phyloP scores from a whole-genome alignment of 2,888 invertebrate species.

The Euclidia mi region DNA sequence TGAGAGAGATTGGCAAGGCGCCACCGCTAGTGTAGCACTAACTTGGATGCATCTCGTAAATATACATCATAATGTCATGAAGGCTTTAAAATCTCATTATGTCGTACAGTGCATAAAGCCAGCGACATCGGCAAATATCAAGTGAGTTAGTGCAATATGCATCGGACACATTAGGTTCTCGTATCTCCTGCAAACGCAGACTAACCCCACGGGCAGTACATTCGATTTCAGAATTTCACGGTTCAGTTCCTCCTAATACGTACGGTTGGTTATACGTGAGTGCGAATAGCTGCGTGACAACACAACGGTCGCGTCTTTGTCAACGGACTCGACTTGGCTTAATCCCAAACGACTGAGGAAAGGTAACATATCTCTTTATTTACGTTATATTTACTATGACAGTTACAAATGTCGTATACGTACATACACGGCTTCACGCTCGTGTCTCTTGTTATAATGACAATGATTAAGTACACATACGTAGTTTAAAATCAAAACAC shows the following conservation, averaged over 20 bases:
- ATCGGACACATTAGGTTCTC: slow-evolving; percentile 13
- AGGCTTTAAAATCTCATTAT: slow-evolving; percentile 13
- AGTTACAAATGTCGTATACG: slow-evolving; percentile 71
- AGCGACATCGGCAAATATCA: neutral
- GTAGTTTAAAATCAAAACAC: too few relatives aligned
- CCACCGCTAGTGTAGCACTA: slow-evolving; percentile 32
- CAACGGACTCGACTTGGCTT: slow-evolving; percentile 79
- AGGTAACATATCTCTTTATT: slow-evolving; percentile 82
- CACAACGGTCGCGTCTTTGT: slow-evolving; percentile 73
- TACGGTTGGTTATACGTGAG: slow-evolving; percentile 64
- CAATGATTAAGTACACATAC: slow-evolving; percentile 11
- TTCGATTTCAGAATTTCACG: slow-evolving; percentile 68
- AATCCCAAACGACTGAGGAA: slow-evolving; percentile 79
- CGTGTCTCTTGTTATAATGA: slow-evolving; percentile 53
- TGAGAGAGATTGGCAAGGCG: slow-evolving; percentile 21
- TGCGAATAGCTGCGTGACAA: slow-evolving; percentile 72
- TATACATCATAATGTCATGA: slow-evolving; percentile 19
- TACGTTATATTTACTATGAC: slow-evolving; percentile 76
- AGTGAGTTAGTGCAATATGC: slow-evolving; percentile 25
- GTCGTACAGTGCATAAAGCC: neutral
- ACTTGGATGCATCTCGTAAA: slow-evolving; percentile 23
- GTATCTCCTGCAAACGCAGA: neutral
- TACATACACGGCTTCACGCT: slow-evolving; percentile 46
- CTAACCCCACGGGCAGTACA: slow-evolving; percentile 28
- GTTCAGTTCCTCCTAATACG: slow-evolving; percentile 64